Evolutionary conservation across 92 coral and sea anemone species (phyloP), one percentile per base, ranked within the genome.

Genomic region (Phymanthus crucifer): DNA sequence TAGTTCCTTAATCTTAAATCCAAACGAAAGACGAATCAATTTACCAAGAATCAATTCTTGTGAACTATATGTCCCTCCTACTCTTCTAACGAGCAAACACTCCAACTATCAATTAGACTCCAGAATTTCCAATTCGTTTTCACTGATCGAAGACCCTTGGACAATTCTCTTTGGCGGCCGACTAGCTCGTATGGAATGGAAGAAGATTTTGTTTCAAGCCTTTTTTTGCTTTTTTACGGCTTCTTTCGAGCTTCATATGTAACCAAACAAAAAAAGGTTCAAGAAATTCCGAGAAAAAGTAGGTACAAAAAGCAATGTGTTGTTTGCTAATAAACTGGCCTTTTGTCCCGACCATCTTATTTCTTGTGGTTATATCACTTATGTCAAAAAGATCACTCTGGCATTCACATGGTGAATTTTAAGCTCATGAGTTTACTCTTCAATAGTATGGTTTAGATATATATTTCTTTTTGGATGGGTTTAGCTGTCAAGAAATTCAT

Each of bases 251-350:
- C 74, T 82, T 70, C 50, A 43, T n/a, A n/a, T 72, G 66, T 54
- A 21, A 80, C 32, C 71, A 38, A 33, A 38, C 27, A 66, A 58
- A 34, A 37, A 34, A 32, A 78, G 52, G 75, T 77, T 82, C 78
- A 57, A 77, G 75, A 85, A 89, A 87, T 81, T 68, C 89, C 70
- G 74, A 56, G 73, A 8, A 74, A 77, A 84, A 83, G 87, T 43
- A 14, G 14, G 48, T 79, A 54, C 80, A 87, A 75, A 70, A 80
- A 78, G 91, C 69, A 79, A 81, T 88, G 79, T 84, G 86, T 79
- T 91, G 88, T 89, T 92, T 89, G 93, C 89, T 88, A 92, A 43
- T 43, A 43, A 92, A 92, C 90, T 90, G 86, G 71, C 67, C 80
- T 54, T 79, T 82, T 73, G 80, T 82, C 64, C 31, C 72, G 45